Evolutionary conservation across 1,140 invertebrate species (phyloP), one percentile per base, ranked within the genome.

Genomic region (Hylaeus volcanicus): DNA sequence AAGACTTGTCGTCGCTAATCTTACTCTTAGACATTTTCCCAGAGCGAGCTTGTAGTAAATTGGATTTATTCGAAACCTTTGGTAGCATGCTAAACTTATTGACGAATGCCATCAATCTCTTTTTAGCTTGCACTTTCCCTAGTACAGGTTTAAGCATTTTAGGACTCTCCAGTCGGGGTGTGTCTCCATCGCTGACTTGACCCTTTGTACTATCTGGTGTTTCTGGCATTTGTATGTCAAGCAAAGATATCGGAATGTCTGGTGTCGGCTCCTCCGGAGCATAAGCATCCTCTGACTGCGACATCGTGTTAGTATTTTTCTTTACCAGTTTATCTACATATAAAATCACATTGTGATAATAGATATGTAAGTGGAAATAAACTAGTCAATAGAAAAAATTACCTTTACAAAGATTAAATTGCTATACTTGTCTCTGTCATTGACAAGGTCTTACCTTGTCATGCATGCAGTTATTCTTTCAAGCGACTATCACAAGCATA

Each of bases 41-140:
- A 45, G 80, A 72, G 26, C 74, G 73, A 2, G 61, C 15, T 12
- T 86, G 77, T 71, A 77, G 55, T 9, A 74, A 15, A 56, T 37
- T 70, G 15, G 70, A 53, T 37, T 90, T 72, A 82, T 86, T 81
- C 80, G 91, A 64, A 55, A 87, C 76, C 88, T 92, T 92, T 37
- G 88, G 76, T 12, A 89, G 66, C 5, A 85, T 75, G 75, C 88
- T 90, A 61, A 92, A 93, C 66, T 93, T 93, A 81, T 92, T 93
- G 1, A 92, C 93, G 86, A 94, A 93, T 71, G 93, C 93, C 93
- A 94, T 93, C 43, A 94, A 86, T 60, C 93, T 86, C 71, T 94
- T 93, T 79, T 94, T 94, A 0, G 93, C 93, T 84, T 94, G 92
- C 15, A 91, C 74, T 88, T 92, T 94, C 9, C 93, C 93, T 66